Evolutionary conservation across 2,113 vertebrate genomes (phyloP), one percentile per base, ranked within the genome.

Genomic region (Toxostoma redivivum): DNA sequence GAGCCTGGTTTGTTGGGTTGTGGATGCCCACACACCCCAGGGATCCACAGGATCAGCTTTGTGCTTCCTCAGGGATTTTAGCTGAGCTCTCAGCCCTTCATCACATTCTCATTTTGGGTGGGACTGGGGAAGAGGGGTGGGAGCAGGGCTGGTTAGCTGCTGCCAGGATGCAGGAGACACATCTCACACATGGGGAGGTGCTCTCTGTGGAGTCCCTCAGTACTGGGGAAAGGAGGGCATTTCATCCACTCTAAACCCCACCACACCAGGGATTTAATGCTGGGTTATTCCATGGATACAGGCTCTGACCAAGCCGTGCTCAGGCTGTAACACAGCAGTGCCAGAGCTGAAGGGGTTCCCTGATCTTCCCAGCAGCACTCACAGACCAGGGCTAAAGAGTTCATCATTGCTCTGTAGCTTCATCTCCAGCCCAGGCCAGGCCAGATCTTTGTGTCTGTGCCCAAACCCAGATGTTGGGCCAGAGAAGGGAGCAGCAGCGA

Each of bases 221-320:
- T 19, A 11, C 15, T 3, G 15, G 28, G 6, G 18, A 15, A 6
- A 57, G n/a, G 20, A 27, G 4, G 11, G 6, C 16, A 44, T 19
- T 64, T 31, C 50, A 22, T 13, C 24, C 2, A 0, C 4, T 27
- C 19, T 14, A 67, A 62, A 2, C 22, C 18, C 19, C 54, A 71
- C 14, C 44, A 14, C 11, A 22, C 0, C 25, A 35, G 62, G 35
- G 33, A 18, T 57, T 30, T 53, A 25, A 24, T 0, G 0, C 40
- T 44, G 28, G 5, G 1, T 25, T 40, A 7, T 45, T 48, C 27
- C 51, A 40, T 1, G 5, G 21, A 4, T 7, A 11, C 21, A 51
- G n/a, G n/a, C 58, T 47, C 58, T 20, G n/a, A 3, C 23, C 48
- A 40, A 91, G 33, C 35, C 48, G 23, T 7, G 28, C 37, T 37